Evolutionary conservation across 2,113 vertebrate species (phyloP).

Genomic region (Hepsetus odoe): DNA sequence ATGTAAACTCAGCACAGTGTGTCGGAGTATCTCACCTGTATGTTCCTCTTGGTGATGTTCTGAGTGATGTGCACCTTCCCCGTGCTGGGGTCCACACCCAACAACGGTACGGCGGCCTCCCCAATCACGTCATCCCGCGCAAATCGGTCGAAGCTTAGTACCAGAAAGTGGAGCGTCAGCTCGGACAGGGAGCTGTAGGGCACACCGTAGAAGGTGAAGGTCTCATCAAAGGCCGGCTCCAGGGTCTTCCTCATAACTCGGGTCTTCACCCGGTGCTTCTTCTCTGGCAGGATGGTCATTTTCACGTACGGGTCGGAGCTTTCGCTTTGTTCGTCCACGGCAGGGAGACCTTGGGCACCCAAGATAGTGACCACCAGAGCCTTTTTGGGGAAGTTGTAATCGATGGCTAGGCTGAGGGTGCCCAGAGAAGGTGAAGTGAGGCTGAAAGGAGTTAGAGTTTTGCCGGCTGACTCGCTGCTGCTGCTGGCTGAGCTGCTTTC

Average conservation of each 20-base stretch:
- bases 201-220: slow-evolving; percentile 87
- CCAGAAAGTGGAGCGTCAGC: slow-evolving; percentile 84
- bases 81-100: slow-evolving; percentile 83
- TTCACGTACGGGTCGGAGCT: slow-evolving; percentile 87
- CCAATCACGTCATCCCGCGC: slow-evolving; percentile 86
- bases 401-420: slow-evolving; percentile 81
- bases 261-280: slow-evolving; percentile 86
- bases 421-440: slow-evolving; percentile 72
- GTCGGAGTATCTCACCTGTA: slow-evolving; percentile 73
- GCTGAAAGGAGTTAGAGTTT: slow-evolving; percentile 75
- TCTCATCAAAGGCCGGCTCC: slow-evolving; percentile 85
- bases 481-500: slow-evolving; percentile 71
- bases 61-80: slow-evolving; percentile 82
- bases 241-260: slow-evolving; percentile 83
- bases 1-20: not conserved
- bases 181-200: slow-evolving; percentile 83
- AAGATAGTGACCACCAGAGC: slow-evolving; percentile 87
- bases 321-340: slow-evolving; percentile 82
- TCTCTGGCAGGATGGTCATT: slow-evolving; percentile 90
- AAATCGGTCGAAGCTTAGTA: slow-evolving; percentile 88
- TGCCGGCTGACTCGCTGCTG: slow-evolving; percentile 68
- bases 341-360: slow-evolving; percentile 80
- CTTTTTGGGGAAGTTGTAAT: slow-evolving; percentile 90
- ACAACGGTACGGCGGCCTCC: slow-evolving; percentile 83
- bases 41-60: slow-evolving; percentile 86